A percentile compares a stretch with the other conserved stretches of the same genome.
These are phyloP conservation scores for Oreochromis grahami DNA, from an alignment of 2,797 vertebrate species.

Conservation along the genomic window DNA sequence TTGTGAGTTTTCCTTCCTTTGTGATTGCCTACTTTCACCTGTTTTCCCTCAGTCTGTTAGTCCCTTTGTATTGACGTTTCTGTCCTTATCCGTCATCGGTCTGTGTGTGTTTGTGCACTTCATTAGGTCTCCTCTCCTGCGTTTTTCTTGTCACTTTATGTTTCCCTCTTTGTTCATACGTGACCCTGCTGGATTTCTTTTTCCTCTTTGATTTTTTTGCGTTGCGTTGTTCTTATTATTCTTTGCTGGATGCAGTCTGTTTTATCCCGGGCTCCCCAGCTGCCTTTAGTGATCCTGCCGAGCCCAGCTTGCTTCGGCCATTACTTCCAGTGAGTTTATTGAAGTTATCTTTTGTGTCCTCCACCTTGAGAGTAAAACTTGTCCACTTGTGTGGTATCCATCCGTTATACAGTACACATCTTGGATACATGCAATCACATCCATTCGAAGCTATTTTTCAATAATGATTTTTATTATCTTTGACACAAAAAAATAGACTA, in stretches of 20 bases:
- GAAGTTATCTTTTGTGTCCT: neutral
- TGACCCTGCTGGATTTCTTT: neutral
- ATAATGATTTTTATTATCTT: neutral
- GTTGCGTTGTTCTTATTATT: neutral
- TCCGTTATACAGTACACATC: neutral
- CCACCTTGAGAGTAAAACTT: neutral
- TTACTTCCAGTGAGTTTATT: neutral
- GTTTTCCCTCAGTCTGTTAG: neutral
- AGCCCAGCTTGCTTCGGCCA: accelerated
- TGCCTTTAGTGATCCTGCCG: neutral
- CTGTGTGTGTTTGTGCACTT: neutral
- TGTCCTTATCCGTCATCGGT: neutral
- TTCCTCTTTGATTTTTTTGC: neutral
- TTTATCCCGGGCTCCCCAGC: neutral
- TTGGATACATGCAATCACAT: neutral
- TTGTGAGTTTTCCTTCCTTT: neutral
- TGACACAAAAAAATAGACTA: neutral
- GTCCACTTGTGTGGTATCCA: neutral
- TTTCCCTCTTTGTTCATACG: neutral
- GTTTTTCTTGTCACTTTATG: neutral
- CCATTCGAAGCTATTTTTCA: neutral
- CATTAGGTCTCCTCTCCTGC: neutral
- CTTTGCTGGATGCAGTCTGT: neutral
- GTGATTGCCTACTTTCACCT: neutral
- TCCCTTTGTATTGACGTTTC: neutral